These are phyloP conservation scores for Epinephelus lanceolatus DNA, from an alignment of 2,113 vertebrate species.

Conservation along the genomic window DNA sequence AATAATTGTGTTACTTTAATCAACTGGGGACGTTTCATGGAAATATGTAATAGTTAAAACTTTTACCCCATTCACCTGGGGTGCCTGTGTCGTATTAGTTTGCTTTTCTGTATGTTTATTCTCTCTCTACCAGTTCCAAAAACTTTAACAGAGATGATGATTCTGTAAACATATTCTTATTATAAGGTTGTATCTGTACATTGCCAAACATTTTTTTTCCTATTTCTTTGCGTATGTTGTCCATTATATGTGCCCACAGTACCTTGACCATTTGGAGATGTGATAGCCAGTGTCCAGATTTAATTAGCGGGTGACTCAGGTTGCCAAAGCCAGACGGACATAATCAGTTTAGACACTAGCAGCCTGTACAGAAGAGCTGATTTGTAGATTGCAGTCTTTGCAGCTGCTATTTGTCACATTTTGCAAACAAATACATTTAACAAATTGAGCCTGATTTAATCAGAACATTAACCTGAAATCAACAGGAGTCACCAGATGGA, in stretches of 20 bases:
- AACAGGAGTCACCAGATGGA: conserved; percentile 30
- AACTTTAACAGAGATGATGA: too few species aligned
- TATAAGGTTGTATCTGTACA: too few species aligned
- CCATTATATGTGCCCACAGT: neutral
- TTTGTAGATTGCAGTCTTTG: neutral
- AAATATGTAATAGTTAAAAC: too few species aligned
- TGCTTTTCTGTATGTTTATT: too few species aligned
- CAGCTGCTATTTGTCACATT: neutral
- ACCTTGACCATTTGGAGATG: conserved; percentile 1
- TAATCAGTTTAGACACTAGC: conserved; percentile 69
- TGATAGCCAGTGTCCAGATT: conserved; percentile 42
- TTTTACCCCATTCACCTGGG: too few species aligned
- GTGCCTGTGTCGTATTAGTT: too few species aligned
- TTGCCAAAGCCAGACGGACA: conserved; percentile 53
- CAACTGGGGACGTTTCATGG: too few species aligned
- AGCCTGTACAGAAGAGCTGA: conserved; percentile 2
- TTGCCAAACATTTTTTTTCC: too few species aligned
- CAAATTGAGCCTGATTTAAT: neutral
- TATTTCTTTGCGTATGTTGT: neutral
- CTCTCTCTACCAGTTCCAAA: too few species aligned
- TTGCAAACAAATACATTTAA: conserved; percentile 16
- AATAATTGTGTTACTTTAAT: too few species aligned
- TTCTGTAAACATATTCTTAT: too few species aligned
- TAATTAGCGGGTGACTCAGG: conserved; percentile 72
- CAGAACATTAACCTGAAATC: neutral